Conservation (phyloP, 2,888 invertebrate species). For the Coleophora flavipennella region DNA sequence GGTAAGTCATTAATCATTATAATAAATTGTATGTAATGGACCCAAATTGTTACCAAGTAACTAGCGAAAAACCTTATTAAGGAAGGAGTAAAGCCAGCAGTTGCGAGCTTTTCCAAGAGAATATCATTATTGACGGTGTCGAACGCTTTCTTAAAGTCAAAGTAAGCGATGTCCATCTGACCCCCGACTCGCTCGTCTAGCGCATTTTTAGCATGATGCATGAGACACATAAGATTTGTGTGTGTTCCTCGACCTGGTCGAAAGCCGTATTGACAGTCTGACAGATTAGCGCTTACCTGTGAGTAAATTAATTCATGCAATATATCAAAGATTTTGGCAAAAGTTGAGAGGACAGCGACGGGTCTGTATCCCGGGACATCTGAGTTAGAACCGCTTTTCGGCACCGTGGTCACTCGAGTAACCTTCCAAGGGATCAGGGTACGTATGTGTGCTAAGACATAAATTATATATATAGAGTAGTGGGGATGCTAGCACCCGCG, state of each 20-base stretch:
- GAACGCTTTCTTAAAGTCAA: background rate
- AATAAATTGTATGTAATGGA: background rate
- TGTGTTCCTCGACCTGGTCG: conserved; percentile 3
- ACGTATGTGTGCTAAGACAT: background rate
- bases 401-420: background rate
- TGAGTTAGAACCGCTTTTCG: background rate
- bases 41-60: background rate
- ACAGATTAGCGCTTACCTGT: background rate
- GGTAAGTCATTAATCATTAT: background rate
- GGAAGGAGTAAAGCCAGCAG: background rate
- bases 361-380: conserved; percentile 2
- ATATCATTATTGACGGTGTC: background rate
- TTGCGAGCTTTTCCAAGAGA: background rate
- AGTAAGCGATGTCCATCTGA: background rate
- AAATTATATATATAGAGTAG: conserved; percentile 4
- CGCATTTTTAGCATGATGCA: background rate
- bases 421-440: conserved; percentile 3
- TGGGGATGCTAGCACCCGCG: background rate
- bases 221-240: background rate
- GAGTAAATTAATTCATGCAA: background rate
- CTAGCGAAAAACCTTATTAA: background rate
- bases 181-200: too few species aligned
- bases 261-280: conserved; percentile 5
- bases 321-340: background rate
- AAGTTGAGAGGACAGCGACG: background rate